A percentile compares a stretch with the other conserved stretches of the same genome.
phyloP scores from a whole-genome alignment of 1,140 invertebrate genomes.

The Nebria ingens region DNA sequence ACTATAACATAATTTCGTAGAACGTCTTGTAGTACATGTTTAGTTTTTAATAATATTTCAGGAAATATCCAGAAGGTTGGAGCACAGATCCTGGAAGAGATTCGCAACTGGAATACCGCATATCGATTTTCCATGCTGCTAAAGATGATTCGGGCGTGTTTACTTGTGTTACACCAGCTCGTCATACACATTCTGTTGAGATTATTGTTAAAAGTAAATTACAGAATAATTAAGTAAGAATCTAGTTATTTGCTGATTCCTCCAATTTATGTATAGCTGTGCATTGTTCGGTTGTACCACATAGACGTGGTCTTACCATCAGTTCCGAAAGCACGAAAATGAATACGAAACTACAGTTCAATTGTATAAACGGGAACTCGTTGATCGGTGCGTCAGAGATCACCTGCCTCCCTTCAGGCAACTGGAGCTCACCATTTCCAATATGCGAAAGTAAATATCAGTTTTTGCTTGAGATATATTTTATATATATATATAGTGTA shows the following conservation, averaged over 20 bases:
- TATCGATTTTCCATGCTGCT: conserved; percentile 67
- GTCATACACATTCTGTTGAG: conserved; percentile 67
- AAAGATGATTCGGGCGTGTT: conserved; percentile 71
- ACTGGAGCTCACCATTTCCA: conserved; percentile 71
- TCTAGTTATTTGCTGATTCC: too few relatives aligned
- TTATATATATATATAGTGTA: not conserved
- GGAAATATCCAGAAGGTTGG: conserved; percentile 74
- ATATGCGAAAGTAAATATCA: conserved; percentile 63
- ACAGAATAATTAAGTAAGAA: too few relatives aligned
- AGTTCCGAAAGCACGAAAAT: conserved; percentile 60
- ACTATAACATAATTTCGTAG: not conserved
- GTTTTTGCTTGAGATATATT: not conserved
- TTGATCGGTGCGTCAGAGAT: conserved; percentile 63
- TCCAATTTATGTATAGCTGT: conserved; percentile 42
- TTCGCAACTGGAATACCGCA: conserved; percentile 65
- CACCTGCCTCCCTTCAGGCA: conserved; percentile 65
- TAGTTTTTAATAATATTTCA: conserved; percentile 19
- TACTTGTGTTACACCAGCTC: conserved; percentile 68
- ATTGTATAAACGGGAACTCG: conserved; percentile 71
- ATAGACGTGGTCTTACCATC: conserved; percentile 55
- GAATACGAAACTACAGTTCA: conserved; percentile 61
- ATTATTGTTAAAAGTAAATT: conserved; percentile 60
- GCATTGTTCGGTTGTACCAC: conserved; percentile 59
- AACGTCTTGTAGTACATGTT: too few relatives aligned
- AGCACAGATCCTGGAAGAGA: conserved; percentile 67